These are phyloP conservation scores for Drosophila auraria DNA, from an alignment of 1,140 invertebrate genomes.

Conservation along the genomic window DNA sequence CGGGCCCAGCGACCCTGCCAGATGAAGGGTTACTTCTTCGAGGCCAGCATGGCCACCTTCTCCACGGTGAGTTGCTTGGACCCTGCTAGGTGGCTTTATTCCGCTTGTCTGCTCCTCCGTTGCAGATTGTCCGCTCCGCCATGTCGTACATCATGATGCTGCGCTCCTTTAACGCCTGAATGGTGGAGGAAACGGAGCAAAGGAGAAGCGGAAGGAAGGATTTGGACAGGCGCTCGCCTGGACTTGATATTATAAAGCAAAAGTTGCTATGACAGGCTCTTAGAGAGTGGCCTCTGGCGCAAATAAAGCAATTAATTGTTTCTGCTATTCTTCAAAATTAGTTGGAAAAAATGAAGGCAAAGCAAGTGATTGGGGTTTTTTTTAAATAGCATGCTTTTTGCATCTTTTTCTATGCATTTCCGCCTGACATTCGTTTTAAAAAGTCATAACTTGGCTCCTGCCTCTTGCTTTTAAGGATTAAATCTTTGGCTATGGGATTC, in stretches of 20 bases:
- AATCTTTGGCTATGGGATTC: not conserved
- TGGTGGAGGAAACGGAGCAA: not conserved
- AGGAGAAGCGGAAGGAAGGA: not conserved
- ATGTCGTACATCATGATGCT: conserved; percentile 75
- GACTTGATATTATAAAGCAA: conserved; percentile 1
- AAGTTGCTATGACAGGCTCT: not conserved
- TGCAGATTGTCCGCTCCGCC: conserved; percentile 68
- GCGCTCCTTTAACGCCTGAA: conserved; percentile 63
- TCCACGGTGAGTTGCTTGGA: conserved; percentile 40
- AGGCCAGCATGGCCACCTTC: conserved; percentile 73
- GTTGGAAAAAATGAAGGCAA: not conserved
- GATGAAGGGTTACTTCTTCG: conserved; percentile 67
- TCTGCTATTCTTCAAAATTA: not conserved
- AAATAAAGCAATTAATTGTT: conserved; percentile 1
- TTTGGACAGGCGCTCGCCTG: not conserved
- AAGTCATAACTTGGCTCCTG: not conserved
- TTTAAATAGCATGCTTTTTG: not conserved
- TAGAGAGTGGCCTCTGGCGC: not conserved
- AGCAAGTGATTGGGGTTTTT: not conserved
- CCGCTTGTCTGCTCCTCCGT: not conserved
- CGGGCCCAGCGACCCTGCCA: conserved; percentile 64
- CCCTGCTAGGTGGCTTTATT: not conserved
- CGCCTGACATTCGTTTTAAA: not conserved
- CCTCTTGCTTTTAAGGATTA: not conserved
- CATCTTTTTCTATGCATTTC: no score